Conservation (phyloP, 2,888 invertebrate species). For the Timandra comae region DNA sequence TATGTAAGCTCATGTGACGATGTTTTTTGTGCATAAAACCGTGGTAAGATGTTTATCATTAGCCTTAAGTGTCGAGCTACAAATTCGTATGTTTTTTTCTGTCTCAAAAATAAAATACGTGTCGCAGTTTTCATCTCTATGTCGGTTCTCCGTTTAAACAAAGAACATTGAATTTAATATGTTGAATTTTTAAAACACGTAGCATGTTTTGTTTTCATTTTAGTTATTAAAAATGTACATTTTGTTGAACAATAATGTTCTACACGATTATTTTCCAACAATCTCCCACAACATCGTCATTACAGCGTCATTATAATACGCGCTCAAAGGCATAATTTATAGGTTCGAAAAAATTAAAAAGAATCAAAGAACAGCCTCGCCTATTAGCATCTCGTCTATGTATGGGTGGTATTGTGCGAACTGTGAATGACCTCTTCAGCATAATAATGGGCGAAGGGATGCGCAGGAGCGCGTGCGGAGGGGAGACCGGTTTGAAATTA, state of each 20-base stretch:
- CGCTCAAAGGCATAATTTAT: constrained; percentile 21
- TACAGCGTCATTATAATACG: constrained; percentile 16
- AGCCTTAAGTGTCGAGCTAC: constrained; percentile 5
- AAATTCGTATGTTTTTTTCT: constrained; percentile 2
- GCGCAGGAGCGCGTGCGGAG: constrained; percentile 72
- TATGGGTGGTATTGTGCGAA: constrained; percentile 67
- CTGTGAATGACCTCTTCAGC: constrained; percentile 76
- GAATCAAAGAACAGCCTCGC: constrained; percentile 43
- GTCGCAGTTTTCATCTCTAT: too few relatives aligned
- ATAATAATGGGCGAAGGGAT: constrained; percentile 72
- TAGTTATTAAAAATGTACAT: neutral
- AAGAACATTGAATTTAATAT: too few relatives aligned
- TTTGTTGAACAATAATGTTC: neutral
- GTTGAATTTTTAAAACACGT: too few relatives aligned
- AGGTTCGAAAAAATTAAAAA: constrained; percentile 25
- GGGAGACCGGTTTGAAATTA: constrained; percentile 76
- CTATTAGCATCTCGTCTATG: constrained; percentile 51
- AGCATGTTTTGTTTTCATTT: too few relatives aligned
- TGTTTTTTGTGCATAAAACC: constrained; percentile 4
- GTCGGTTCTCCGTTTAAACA: too few relatives aligned
- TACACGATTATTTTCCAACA: constrained; percentile 4
- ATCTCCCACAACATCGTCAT: constrained; percentile 12
- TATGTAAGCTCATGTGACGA: constrained; percentile 2
- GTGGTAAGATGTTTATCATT: constrained; percentile 13
- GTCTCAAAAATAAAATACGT: neutral